Base-by-base conservation (phyloP, 2,797 vertebrate species). In the Sebastes cheni region DNA sequence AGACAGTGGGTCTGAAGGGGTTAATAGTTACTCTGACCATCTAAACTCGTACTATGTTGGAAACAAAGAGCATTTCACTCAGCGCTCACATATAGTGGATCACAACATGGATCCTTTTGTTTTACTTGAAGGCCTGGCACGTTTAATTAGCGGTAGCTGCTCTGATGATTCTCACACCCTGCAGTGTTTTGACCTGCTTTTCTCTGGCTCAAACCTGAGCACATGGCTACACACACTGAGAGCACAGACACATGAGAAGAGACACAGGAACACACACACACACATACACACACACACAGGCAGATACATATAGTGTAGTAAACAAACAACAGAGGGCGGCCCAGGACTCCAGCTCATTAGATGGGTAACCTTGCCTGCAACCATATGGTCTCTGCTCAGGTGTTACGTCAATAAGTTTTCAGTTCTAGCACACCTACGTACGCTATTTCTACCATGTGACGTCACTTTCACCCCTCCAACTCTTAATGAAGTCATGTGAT, bases 121-220 rank as follows among this genome's bases (percentile, higher is more conserved):
- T 86, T 83, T 25, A 75, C 58, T 81, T 18, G 22, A 79, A 84
- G 75, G 76, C 30, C 75, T 77, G 86, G 72, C 81, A 82, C 30
- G 13, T 89, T 90, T 90, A 90, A 93, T 93, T 92, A 93, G 87
- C 72, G 14, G 75, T 3, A 79, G 80, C 75, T 62, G 20, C 50
- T 80, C 83, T 88, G 87, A 92, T 90, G 84, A 88, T 85, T 83
- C 79, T 88, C 75, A 65, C 85, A 89, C 75, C 90, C 89, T 72
- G 83, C 71, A 34, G 91, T 81, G 90, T 67, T 92, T 77, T 92
- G 91, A 92, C 93, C 93, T 89, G 90, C 79, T 93, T 94, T 91
- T 89, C 68, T 84, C 58, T 91, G 88, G 83, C 82, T 90, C 82
- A 74, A 81, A 83, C 86, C 74, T 77, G 60, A 85, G 87, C 78